Evolutionary conservation across 2,113 vertebrate genomes (phyloP).

Genomic region (Apodemus speciosus): DNA sequence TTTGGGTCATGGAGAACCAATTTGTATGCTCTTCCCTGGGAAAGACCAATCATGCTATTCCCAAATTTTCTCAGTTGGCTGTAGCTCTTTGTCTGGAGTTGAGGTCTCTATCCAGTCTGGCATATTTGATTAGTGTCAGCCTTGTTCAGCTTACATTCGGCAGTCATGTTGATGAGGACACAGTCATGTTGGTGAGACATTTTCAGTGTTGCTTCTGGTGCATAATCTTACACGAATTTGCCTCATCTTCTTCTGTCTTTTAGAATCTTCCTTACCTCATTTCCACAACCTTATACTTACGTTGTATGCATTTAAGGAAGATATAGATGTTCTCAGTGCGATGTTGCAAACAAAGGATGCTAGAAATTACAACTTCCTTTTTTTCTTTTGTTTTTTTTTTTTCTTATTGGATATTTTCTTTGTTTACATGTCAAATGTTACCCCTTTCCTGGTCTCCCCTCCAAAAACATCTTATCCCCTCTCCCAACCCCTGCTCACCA

Average conservation of each 20-base stretch:
- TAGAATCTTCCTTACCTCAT: neutral
- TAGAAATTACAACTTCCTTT: neutral
- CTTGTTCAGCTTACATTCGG: neutral
- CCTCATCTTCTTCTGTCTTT: neutral
- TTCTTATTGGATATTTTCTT: too few species aligned
- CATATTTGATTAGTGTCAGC: neutral
- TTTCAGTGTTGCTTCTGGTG: neutral
- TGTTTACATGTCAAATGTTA: too few species aligned
- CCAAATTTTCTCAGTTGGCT: neutral
- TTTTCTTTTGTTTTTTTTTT: too few species aligned
- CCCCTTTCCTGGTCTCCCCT: too few species aligned
- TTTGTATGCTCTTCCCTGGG: too few species aligned
- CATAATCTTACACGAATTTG: neutral
- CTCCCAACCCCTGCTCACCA: too few species aligned
- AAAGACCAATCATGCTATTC: too few species aligned
- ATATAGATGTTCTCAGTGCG: neutral
- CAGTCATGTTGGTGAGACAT: too few species aligned
- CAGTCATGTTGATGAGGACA: too few species aligned
- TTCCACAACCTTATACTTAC: neutral
- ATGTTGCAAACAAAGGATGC: neutral
- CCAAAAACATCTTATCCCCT: too few species aligned
- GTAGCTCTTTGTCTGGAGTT: neutral
- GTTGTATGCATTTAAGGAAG: neutral
- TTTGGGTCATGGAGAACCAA: neutral
- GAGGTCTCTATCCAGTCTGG: neutral